A percentile compares a stretch with the other conserved stretches of the same genome.
phyloP scores from a whole-genome alignment of 2,113 vertebrate species.

The Pachypanchax playfairii region DNA sequence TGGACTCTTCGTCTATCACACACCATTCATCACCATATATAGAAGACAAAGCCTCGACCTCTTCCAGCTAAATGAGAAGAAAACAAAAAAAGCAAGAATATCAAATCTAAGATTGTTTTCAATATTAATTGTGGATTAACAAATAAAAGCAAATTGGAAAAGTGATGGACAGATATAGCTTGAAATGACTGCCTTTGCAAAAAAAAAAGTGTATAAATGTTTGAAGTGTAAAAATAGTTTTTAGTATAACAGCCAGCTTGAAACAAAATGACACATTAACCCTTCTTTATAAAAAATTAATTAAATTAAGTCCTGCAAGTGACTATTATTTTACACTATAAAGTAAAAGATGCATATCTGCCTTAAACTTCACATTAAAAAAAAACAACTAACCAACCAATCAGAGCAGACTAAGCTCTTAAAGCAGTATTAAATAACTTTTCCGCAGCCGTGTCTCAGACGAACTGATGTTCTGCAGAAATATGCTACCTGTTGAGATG shows the following conservation, averaged over 20 bases:
- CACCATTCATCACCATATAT: constrained; percentile 98
- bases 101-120: neutral
- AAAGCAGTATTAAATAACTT: no score
- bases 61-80: constrained; percentile 84
- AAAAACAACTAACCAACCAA: no score
- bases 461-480: no score
- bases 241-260: neutral
- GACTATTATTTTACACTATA: no score
- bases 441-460: no score
- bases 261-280: neutral
- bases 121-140: neutral
- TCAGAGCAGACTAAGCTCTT: no score
- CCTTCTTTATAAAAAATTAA: no score
- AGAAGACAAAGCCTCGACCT: constrained; percentile 94
- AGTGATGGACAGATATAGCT: neutral
- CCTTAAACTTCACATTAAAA: no score
- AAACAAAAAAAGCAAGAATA: constrained; percentile 14
- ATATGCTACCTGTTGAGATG: no score
- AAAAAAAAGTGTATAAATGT: neutral
- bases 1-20: constrained; percentile 89
- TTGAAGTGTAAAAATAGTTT: neutral
- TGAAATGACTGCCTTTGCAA: neutral
- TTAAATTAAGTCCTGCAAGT: no score
- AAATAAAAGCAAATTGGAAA: neutral
- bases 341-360: no score